phyloP scores from a whole-genome alignment of 2,888 invertebrate genomes.

The Agapostemon virescens region DNA sequence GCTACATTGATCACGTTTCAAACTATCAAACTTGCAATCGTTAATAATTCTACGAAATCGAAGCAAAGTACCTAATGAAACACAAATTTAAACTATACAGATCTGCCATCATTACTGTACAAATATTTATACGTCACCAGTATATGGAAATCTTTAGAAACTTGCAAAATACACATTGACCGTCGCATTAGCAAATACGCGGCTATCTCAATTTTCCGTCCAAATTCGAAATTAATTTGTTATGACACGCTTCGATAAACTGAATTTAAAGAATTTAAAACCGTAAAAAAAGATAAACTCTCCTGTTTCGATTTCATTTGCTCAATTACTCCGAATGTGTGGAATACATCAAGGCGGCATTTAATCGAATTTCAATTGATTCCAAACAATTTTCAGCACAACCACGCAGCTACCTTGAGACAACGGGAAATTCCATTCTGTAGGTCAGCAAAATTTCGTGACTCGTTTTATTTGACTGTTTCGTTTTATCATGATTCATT shows the following conservation, averaged over 20 bases:
- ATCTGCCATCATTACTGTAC: too few relatives aligned
- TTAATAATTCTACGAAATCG: too few relatives aligned
- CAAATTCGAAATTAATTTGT: neutral
- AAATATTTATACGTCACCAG: too few relatives aligned
- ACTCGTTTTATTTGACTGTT: neutral
- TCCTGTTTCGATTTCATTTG: neutral
- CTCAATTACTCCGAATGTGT: neutral
- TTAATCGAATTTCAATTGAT: neutral
- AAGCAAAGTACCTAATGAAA: too few relatives aligned
- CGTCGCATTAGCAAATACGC: neutral
- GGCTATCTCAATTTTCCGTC: neutral
- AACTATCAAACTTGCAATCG: too few relatives aligned
- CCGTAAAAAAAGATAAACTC: neutral
- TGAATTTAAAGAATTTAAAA: too few relatives aligned
- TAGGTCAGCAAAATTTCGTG: neutral
- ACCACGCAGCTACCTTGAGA: neutral
- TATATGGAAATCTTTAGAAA: too few relatives aligned
- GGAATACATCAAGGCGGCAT: neutral
- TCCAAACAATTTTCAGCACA: neutral
- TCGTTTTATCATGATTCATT: slow-evolving; percentile 8
- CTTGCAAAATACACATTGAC: too few relatives aligned
- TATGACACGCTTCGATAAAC: neutral
- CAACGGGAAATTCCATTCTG: neutral
- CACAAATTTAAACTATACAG: too few relatives aligned
- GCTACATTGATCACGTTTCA: too few relatives aligned